A percentile compares a stretch with the other conserved stretches of the same genome.
phyloP scores from a whole-genome alignment of 2,888 invertebrate species.

The Cordylochernes scorpioides region DNA sequence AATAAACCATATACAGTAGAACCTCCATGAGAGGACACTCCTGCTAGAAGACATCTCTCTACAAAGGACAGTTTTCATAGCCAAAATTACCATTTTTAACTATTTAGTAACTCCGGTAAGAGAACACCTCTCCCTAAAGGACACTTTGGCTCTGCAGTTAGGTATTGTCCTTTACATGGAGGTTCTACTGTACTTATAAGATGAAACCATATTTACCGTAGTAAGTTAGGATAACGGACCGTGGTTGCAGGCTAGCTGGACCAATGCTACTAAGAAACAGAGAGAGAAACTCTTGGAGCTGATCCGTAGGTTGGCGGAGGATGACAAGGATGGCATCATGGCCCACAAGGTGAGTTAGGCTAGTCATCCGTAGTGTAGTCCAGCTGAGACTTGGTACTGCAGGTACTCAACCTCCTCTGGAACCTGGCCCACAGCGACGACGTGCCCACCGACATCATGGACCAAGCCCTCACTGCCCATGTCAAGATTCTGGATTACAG shows the following conservation, averaged over 20 bases:
- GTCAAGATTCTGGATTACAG: slow-evolving; percentile 92
- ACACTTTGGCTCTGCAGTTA: too few relatives aligned
- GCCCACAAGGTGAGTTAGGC: slow-evolving; percentile 53
- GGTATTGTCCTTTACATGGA: too few relatives aligned
- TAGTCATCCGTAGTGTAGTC: neutral
- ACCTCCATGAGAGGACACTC: too few relatives aligned
- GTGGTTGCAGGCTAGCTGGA: slow-evolving; percentile 57
- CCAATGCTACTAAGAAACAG: slow-evolving; percentile 79
- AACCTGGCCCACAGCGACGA: slow-evolving; percentile 84
- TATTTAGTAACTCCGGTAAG: too few relatives aligned
- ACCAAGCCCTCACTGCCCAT: slow-evolving; percentile 76
- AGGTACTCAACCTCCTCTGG: slow-evolving; percentile 71
- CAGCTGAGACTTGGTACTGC: slow-evolving; percentile 16
- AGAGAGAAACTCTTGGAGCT: slow-evolving; percentile 78
- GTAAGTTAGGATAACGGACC: too few relatives aligned
- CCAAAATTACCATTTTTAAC: too few relatives aligned
- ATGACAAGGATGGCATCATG: slow-evolving; percentile 96
- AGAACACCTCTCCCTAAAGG: too few relatives aligned
- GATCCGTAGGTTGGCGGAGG: slow-evolving; percentile 77
- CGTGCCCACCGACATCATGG: slow-evolving; percentile 86
- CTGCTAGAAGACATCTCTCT: too few relatives aligned
- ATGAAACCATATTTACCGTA: too few relatives aligned
- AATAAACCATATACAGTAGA: too few relatives aligned
- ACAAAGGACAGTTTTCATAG: too few relatives aligned
- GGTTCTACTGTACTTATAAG: too few relatives aligned